Percentiles rank a stretch among this genome's conserved stretches.
Evolutionary conservation across 1,140 invertebrate species (phyloP).

Genomic region (Leptinotarsa defecta): DNA sequence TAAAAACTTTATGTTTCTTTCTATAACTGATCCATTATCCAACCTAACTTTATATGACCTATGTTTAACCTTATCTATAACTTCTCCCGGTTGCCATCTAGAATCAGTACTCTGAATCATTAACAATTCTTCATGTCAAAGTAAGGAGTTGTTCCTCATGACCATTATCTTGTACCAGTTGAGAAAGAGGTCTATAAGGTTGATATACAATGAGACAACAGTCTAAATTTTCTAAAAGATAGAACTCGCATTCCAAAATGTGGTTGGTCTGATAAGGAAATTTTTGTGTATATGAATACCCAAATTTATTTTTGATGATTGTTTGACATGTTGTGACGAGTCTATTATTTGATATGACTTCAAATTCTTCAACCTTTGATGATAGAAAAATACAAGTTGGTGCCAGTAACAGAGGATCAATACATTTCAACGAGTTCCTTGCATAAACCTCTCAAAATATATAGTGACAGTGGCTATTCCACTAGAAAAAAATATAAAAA

Average conservation of each 20-base stretch:
- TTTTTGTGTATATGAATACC: conserved; percentile 91
- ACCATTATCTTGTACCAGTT: conserved; percentile 89
- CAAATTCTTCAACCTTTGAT: conserved; percentile 99
- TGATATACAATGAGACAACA: conserved; percentile 99
- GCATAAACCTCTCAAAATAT: conserved; percentile 98
- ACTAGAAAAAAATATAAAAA: too few relatives aligned
- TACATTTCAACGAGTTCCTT: conserved; percentile 95
- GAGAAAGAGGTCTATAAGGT: conserved; percentile 90
- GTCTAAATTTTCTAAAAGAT: conserved; percentile 96
- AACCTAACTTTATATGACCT: too few relatives aligned
- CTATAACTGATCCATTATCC: too few relatives aligned
- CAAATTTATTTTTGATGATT: conserved; percentile 97
- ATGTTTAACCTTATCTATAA: too few relatives aligned
- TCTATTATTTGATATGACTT: conserved; percentile 94
- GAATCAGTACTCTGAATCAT: conserved; percentile 55
- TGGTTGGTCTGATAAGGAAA: conserved; percentile 96
- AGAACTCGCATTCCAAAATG: conserved; percentile 99
- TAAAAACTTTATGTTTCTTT: too few relatives aligned
- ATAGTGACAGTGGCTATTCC: conserved; percentile 96
- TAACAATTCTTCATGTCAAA: conserved; percentile 93
- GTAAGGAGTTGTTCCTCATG: conserved; percentile 88
- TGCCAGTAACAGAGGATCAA: conserved; percentile 94
- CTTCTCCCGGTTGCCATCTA: too few relatives aligned
- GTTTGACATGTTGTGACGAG: conserved; percentile 94
- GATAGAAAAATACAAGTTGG: conserved; percentile 97